Conservation (phyloP, 1,140 invertebrate genomes). For the Meloidogyne chitwoodi region DNA sequence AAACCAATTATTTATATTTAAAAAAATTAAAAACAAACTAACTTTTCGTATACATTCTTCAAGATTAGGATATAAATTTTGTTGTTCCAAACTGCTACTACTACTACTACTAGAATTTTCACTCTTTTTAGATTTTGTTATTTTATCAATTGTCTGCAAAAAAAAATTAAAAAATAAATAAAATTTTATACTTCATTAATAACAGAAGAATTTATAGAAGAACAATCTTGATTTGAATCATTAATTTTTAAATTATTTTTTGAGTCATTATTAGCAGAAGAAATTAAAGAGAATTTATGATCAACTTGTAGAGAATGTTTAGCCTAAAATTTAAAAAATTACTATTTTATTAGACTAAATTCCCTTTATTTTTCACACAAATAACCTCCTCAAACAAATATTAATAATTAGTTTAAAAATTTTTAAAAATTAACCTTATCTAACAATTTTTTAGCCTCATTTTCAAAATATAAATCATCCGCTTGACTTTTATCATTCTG, state of each 20-base stretch:
- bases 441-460: neutral
- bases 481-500: neutral
- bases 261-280: neutral
- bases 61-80: slow-evolving; percentile 12
- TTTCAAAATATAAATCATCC: neutral
- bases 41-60: slow-evolving; percentile 5
- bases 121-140: neutral
- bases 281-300: neutral
- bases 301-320: neutral
- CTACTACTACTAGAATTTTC: neutral
- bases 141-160: neutral
- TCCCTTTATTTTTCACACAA: too few relatives aligned
- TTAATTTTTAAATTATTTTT: neutral
- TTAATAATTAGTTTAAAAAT: too few relatives aligned
- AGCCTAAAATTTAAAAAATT: neutral
- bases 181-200: neutral
- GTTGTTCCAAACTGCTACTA: neutral
- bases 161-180: neutral
- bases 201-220: neutral
- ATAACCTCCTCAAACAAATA: too few relatives aligned
- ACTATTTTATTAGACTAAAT: too few relatives aligned
- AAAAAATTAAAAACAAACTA: neutral
- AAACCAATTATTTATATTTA: too few relatives aligned
- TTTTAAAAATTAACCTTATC: neutral
- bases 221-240: neutral